Base-by-base conservation (phyloP, 2,888 invertebrate genomes). In the Villa cingulata region DNA sequence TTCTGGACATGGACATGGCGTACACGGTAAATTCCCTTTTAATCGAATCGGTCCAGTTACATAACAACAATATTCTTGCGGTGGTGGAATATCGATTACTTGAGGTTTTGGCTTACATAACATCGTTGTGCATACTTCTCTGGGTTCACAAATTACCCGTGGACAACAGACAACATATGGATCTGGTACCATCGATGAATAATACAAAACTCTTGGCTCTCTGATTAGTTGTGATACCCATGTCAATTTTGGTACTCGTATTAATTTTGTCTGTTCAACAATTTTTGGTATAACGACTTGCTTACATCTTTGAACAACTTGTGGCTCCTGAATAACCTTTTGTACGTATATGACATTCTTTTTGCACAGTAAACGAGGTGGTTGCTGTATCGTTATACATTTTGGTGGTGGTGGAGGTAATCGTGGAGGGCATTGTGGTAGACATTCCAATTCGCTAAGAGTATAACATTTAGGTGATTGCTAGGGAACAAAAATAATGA, bases 91-190 rank as follows among this genome's bases (percentile, higher is more conserved):
- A 55, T 64, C 64, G 27, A 66, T 54, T 0, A 59, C 58, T 56
- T 66, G 66, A 0, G 65, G 64, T 48, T 64, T 65, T 4, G 66
- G 66, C 51, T 66, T 64, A 45, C 65, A 65, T 37, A 66, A 53
- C 42, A 66, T 59, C 15, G 62, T 60, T 48, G 65, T 64, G 48
- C 64, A 65, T 17, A 66, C 59, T 56, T 65, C 65, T 37, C 62
- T 58, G 3, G 66, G 66, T 42, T 65, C 65, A 43, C 61, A 61
- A 12, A 66, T 58, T 15, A 57, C 55, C 37, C 65, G 62, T 17
- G 63, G 63, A 54, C 61, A 60, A 50, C 63, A 63, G 14, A 64
- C 61, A 43, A 66, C 63, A 55, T 63, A 64, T 1, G 66, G 65
- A 56, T 65, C 65, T 17, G 64, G 61, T 46, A 63, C 54, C 58